phyloP scores from a whole-genome alignment of 1,140 invertebrate genomes.

The Zaprionus ghesquierei region DNA sequence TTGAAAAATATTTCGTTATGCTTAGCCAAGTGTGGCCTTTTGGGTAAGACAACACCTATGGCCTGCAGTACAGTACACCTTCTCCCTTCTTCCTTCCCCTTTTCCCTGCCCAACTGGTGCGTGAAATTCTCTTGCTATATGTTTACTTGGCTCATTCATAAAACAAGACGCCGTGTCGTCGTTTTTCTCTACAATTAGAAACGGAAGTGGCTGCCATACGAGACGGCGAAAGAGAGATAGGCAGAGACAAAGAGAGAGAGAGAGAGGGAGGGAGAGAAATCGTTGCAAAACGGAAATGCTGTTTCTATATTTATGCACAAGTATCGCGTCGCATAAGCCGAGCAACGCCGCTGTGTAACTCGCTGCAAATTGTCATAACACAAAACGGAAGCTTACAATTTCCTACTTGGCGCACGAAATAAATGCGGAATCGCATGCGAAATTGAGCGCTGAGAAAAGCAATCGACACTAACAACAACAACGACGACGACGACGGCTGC shows the following conservation, averaged over 20 bases:
- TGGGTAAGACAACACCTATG: constrained; percentile 68
- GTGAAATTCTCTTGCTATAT: constrained; percentile 62
- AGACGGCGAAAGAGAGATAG: constrained; percentile 1
- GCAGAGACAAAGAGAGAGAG: not conserved
- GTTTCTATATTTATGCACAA: constrained; percentile 59
- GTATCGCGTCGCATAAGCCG: constrained; percentile 19
- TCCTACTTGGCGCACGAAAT: constrained; percentile 72
- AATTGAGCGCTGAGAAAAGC: constrained; percentile 31
- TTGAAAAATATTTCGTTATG: constrained; percentile 64
- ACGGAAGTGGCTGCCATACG: constrained; percentile 63
- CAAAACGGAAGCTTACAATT: constrained; percentile 76
- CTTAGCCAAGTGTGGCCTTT: constrained; percentile 71
- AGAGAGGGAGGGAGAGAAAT: constrained; percentile 17
- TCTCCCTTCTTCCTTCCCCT: too few relatives aligned
- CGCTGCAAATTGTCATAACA: constrained; percentile 72
- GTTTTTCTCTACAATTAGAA: constrained; percentile 55
- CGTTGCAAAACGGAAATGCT: constrained; percentile 65
- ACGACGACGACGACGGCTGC: not conserved
- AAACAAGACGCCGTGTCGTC: constrained; percentile 27
- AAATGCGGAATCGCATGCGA: constrained; percentile 57
- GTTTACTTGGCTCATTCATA: constrained; percentile 65
- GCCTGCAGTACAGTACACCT: not conserved
- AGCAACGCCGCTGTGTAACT: constrained; percentile 1
- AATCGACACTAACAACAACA: constrained; percentile 6
- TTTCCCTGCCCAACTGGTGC: constrained; percentile 39